Evolutionary conservation across 2,888 invertebrate genomes (phyloP).

Genomic region (Plagodis dolabraria): DNA sequence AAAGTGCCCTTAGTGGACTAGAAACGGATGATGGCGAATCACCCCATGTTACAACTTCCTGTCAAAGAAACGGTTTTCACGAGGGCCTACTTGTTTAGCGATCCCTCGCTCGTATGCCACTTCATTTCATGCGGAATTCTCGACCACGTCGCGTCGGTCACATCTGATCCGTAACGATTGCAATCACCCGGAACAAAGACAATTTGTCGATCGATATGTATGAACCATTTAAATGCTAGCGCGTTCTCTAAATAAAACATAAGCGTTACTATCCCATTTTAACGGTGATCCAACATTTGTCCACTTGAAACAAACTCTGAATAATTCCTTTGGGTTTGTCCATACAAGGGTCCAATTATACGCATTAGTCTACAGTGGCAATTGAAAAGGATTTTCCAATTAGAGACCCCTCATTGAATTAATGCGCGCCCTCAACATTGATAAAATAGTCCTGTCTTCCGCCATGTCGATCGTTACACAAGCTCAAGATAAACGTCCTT

Average conservation of each 20-base stretch:
- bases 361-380: slow-evolving; percentile 56
- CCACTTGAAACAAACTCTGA: slow-evolving; percentile 47
- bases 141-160: slow-evolving; percentile 5
- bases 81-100: slow-evolving; percentile 29
- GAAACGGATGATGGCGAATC: slow-evolving; percentile 58
- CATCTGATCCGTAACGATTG: slow-evolving; percentile 28
- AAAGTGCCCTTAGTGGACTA: slow-evolving; percentile 45
- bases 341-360: slow-evolving; percentile 69
- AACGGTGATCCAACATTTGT: slow-evolving; percentile 45
- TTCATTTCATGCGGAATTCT: slow-evolving; percentile 31
- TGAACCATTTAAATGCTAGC: slow-evolving; percentile 36
- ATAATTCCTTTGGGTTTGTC: slow-evolving; percentile 62
- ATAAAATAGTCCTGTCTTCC: slow-evolving; percentile 61
- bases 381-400: slow-evolving; percentile 72
- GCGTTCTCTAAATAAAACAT: slow-evolving; percentile 37
- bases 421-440: slow-evolving; percentile 60
- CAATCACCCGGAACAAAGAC: slow-evolving; percentile 29
- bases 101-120: slow-evolving; percentile 10
- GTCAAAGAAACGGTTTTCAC: slow-evolving; percentile 38
- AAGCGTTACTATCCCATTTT: slow-evolving; percentile 43
- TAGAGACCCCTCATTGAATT: slow-evolving; percentile 66
- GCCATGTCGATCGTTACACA: slow-evolving; percentile 51
- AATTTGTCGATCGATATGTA: slow-evolving; percentile 29
- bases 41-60: slow-evolving; percentile 57
- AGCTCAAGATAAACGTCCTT: slow-evolving; percentile 36